phyloP scores from a whole-genome alignment of 2,797 vertebrate genomes.

The Xenops minutus region DNA sequence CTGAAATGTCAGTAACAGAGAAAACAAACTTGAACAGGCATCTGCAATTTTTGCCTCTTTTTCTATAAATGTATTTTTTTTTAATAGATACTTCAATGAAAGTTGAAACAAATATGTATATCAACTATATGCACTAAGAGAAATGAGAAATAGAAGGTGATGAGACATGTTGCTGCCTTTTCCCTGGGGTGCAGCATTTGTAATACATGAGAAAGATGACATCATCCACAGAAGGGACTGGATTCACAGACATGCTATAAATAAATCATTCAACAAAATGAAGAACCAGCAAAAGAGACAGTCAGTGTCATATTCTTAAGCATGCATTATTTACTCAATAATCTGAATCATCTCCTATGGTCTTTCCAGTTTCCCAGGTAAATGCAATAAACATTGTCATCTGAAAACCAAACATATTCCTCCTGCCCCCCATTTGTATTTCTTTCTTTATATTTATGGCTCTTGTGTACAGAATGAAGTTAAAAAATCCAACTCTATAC shows the following conservation, averaged over 20 bases:
- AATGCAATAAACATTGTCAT: neutral
- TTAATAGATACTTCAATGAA: neutral
- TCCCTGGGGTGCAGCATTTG: neutral
- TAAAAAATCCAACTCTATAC: neutral
- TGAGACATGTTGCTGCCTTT: neutral
- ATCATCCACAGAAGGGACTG: constrained; percentile 19
- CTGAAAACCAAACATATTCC: neutral
- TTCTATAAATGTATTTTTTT: neutral
- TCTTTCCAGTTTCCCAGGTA: neutral
- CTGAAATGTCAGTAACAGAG: neutral
- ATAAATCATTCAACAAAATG: constrained; percentile 38
- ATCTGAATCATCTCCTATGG: neutral
- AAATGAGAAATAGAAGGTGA: neutral
- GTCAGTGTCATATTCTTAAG: neutral
- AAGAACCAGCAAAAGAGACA: neutral
- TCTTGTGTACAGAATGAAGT: neutral
- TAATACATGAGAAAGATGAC: constrained; percentile 45
- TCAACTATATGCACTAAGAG: neutral
- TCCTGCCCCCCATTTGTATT: fast-evolving
- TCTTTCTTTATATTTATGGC: neutral
- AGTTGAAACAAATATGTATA: neutral
- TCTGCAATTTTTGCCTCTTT: neutral
- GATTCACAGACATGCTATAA: constrained; percentile 3
- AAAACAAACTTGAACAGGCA: neutral
- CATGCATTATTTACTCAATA: constrained; percentile 27